Conservation (phyloP, 2,888 invertebrate species). For the Sarcophaga variegata region DNA sequence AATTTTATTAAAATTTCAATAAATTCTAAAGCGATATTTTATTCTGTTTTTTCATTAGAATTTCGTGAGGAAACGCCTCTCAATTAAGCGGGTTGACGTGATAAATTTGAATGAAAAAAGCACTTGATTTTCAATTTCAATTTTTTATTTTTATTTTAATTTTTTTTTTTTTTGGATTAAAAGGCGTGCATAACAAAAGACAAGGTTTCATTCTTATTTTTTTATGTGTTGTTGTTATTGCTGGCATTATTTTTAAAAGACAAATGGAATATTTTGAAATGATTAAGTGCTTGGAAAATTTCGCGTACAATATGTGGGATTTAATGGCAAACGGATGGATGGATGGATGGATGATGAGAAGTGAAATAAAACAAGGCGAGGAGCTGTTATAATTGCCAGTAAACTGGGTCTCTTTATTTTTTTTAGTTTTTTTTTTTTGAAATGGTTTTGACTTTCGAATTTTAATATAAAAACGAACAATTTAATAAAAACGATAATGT, state of each 20-base stretch:
- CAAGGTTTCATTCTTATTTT: constrained; percentile 44
- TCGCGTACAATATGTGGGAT: constrained; percentile 46
- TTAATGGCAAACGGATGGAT: constrained; percentile 60
- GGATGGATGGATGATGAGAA: constrained; percentile 63
- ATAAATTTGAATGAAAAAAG: constrained; percentile 43
- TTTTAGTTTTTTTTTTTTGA: too few species aligned
- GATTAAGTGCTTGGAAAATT: constrained; percentile 57
- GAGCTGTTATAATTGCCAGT: background rate
- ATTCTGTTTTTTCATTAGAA: background rate
- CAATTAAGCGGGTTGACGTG: constrained; percentile 64
- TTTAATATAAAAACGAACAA: background rate
- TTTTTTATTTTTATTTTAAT: constrained; percentile 5
- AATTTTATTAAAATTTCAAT: constrained; percentile 15
- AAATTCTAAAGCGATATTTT: background rate
- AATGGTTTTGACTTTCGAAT: constrained; percentile 17
- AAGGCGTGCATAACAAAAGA: constrained; percentile 68
- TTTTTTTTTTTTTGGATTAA: constrained; percentile 14
- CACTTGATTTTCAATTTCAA: constrained; percentile 49
- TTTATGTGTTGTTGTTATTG: background rate
- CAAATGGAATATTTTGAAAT: constrained; percentile 33
- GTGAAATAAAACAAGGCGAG: constrained; percentile 49
- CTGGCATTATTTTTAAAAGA: background rate
- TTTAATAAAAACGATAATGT: background rate
- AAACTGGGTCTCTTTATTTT: background rate
- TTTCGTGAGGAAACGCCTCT: constrained; percentile 60